Base-by-base conservation (phyloP, 2,888 invertebrate species). In the Caenorhabditis doughertyi region DNA sequence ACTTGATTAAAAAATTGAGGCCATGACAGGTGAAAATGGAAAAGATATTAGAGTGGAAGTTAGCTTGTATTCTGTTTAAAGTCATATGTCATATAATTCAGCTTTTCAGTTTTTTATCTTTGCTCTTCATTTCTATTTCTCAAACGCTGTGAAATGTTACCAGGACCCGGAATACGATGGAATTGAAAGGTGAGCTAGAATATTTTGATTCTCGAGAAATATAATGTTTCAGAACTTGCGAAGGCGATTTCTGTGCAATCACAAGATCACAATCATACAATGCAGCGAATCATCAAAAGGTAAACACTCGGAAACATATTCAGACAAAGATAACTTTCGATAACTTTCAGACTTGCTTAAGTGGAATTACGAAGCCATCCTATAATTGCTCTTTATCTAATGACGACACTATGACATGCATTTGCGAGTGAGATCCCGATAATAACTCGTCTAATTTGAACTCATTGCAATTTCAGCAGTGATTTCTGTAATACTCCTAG, bases 391-490 rank as follows among this genome's bases (percentile, higher is more conserved):
- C 55, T 8, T 8, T 55, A 7, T 16, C 29, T n/a, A 5, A 29
- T n/a, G 27, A 16, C 0, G 55, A 55, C n/a, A 64, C 21, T 18
- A 47, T 64, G 47, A 44, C 42, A 1, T 64, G 64, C 27, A 29
- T 47, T 27, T 64, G 64, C 47, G 29, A 47, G 64, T 64, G 21
- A 21, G 58, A 18, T 11, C 5, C 3, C 18, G 3, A 16, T 39
- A 9, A 39, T 39, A 32, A 7, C 32, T 39, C 39, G 16, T n/a
- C 2, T n/a, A 16, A 3, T n/a, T n/a, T n/a, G n/a, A n/a, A n/a
- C n/a, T n/a, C n/a, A n/a, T n/a, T n/a, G n/a, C n/a, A 44, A 3
- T 44, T 62, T 62, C 62, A 64, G 64, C 21, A 64, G 29, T 11
- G 64, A 64, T n/a, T 64, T 23, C 21, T 64, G 64, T 11, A 64